These are phyloP conservation scores for Donacobius atricapilla DNA, from an alignment of 2,113 vertebrate genomes.

Conservation along the genomic window DNA sequence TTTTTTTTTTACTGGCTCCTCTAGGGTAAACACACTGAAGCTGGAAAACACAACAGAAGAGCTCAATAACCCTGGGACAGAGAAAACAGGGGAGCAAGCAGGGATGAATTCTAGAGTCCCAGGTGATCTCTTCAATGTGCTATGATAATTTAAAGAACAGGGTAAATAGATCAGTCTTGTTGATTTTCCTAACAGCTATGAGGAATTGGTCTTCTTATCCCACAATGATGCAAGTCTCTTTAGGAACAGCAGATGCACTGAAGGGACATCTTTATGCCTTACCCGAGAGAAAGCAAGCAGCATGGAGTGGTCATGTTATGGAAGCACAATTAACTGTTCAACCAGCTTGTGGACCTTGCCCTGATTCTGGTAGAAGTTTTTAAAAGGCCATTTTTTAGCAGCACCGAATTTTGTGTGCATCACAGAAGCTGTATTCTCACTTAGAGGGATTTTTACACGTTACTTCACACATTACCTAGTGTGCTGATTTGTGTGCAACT, in stretches of 20 bases:
- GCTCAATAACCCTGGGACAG: background rate
- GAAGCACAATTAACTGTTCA: background rate
- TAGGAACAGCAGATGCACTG: background rate
- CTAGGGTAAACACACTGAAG: background rate
- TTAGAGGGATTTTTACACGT: background rate
- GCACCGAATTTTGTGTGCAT: background rate
- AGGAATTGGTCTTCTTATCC: fast-evolving
- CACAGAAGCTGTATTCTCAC: background rate
- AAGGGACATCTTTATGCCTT: background rate
- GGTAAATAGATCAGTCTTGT: background rate
- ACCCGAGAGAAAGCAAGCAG: background rate
- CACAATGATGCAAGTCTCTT: background rate
- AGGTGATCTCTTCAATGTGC: background rate
- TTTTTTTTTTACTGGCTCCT: background rate
- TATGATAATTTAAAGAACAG: background rate
- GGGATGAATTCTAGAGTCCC: background rate
- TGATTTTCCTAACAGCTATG: background rate
- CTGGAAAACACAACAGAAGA: background rate
- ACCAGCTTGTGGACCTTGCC: background rate
- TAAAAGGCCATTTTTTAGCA: background rate
- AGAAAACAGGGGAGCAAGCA: background rate
- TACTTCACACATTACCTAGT: background rate
- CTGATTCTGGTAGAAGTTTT: background rate
- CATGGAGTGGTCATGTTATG: background rate
- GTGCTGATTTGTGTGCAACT: background rate